phyloP scores from a whole-genome alignment of 2,113 vertebrate species.

The Pavo muticus region DNA sequence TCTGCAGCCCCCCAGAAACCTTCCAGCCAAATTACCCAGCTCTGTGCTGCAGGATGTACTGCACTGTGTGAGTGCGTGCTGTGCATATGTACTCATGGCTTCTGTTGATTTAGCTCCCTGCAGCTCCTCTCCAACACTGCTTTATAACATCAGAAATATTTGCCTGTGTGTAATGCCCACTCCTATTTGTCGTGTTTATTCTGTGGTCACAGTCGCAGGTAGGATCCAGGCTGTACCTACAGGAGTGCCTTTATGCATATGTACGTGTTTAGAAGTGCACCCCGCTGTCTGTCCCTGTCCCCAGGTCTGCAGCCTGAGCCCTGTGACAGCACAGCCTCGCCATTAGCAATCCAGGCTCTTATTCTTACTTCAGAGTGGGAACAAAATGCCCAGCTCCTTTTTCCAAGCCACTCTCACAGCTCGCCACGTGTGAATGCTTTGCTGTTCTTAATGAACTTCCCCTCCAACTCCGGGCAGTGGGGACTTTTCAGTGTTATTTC shows the following conservation, averaged over 20 bases:
- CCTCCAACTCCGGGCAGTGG: neutral
- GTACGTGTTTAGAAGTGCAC: neutral
- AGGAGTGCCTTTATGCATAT: constrained; percentile 3
- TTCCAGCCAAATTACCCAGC: neutral
- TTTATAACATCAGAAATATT: constrained; percentile 34
- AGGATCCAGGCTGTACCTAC: constrained; percentile 20
- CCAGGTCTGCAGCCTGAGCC: neutral
- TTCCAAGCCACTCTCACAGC: rapidly evolving
- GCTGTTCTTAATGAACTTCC: rapidly evolving
- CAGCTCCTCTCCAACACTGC: constrained; percentile 30
- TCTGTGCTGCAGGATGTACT: neutral
- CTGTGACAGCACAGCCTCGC: neutral
- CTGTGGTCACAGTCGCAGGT: neutral
- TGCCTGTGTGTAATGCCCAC: neutral
- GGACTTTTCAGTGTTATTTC: neutral
- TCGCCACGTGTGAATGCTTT: neutral
- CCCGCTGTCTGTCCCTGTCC: neutral
- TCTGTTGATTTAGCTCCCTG: neutral
- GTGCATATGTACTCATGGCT: constrained; percentile 41
- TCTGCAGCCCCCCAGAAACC: neutral
- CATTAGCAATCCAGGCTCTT: neutral
- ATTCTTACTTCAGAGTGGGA: neutral
- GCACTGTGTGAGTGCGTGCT: neutral
- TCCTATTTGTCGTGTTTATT: constrained; percentile 36
- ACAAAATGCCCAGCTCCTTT: neutral